A percentile compares a stretch with the other conserved stretches of the same genome.
These are phyloP conservation scores for Byasa hedistus DNA, from an alignment of 2,888 invertebrate genomes.

Conservation along the genomic window DNA sequence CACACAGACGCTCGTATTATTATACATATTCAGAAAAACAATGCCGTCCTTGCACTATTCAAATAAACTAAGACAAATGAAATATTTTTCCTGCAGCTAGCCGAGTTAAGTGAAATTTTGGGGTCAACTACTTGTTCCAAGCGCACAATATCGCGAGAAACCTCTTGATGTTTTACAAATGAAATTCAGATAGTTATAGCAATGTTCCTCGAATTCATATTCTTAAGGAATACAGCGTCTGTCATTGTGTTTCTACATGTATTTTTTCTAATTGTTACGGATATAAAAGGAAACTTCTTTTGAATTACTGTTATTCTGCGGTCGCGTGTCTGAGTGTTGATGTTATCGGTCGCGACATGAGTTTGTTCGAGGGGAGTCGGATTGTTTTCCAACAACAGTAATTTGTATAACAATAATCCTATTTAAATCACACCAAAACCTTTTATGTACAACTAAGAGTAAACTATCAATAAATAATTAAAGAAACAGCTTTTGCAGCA, in stretches of 20 bases:
- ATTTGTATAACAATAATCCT: slow-evolving; percentile 54
- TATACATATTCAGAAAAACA: slow-evolving; percentile 78
- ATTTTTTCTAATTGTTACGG: slow-evolving; percentile 17
- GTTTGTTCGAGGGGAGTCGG: slow-evolving; percentile 43
- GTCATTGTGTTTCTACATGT: slow-evolving; percentile 13
- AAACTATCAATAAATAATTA: slow-evolving; percentile 3
- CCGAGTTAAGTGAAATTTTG: slow-evolving; percentile 43
- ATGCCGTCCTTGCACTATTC: slow-evolving; percentile 68
- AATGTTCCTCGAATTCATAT: slow-evolving; percentile 13
- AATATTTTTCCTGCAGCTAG: slow-evolving; percentile 54
- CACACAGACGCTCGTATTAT: slow-evolving; percentile 69
- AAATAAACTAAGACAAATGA: slow-evolving; percentile 70
- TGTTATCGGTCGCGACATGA: slow-evolving; percentile 49
- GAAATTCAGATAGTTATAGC: slow-evolving; percentile 19
- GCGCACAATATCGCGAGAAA: slow-evolving; percentile 26
- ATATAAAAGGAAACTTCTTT: slow-evolving; percentile 34
- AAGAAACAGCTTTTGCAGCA: background rate
- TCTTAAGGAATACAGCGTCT: slow-evolving; percentile 3
- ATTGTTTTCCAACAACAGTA: slow-evolving; percentile 47
- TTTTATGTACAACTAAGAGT: slow-evolving; percentile 38
- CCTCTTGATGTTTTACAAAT: slow-evolving; percentile 38
- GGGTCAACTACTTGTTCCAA: slow-evolving; percentile 37
- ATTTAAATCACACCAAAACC: slow-evolving; percentile 37
- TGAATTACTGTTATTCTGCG: slow-evolving; percentile 39
- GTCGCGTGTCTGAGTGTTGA: slow-evolving; percentile 48